A percentile compares a stretch with the other conserved stretches of the same genome.
These are phyloP conservation scores for Prunella himalayana DNA, from an alignment of 2,113 vertebrate species.

Conservation along the genomic window DNA sequence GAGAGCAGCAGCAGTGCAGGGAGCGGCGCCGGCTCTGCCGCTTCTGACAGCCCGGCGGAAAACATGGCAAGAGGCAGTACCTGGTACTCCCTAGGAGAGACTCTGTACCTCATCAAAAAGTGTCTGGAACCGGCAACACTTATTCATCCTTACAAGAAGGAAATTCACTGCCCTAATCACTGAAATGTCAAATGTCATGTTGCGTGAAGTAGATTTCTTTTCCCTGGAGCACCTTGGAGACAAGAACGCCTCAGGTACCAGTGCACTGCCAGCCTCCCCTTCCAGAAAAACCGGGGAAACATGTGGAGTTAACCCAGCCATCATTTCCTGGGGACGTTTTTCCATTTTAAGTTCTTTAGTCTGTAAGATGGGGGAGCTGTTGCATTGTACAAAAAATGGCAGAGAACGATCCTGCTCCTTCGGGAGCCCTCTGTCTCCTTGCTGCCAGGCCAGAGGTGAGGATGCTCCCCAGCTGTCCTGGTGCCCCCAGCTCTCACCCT, in stretches of 20 bases:
- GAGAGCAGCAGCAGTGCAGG: not conserved
- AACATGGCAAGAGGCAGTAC: not conserved
- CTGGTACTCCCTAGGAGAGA: not conserved
- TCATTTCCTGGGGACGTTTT: not conserved
- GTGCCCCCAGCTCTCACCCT: not conserved
- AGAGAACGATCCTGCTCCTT: not conserved
- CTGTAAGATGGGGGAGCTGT: slow-evolving; percentile 72
- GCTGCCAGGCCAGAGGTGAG: not conserved
- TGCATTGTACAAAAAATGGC: slow-evolving; percentile 36
- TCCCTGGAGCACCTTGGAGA: not conserved
- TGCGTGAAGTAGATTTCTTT: not conserved
- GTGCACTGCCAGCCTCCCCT: not conserved
- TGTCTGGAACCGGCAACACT: not conserved
- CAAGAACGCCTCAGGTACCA: not conserved
- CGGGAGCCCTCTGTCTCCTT: not conserved
- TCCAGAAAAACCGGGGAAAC: not conserved
- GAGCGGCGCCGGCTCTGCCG: not conserved
- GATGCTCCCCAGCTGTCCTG: not conserved
- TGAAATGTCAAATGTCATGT: not conserved
- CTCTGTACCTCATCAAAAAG: not conserved
- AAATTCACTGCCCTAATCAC: not conserved
- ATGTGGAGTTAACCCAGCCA: not conserved
- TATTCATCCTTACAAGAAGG: not conserved
- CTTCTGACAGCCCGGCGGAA: rapidly evolving
- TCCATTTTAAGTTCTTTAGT: slow-evolving; percentile 13